A percentile compares a stretch with the other conserved stretches of the same genome.
Evolutionary conservation across 2,113 vertebrate species (phyloP).

Genomic region (Microcebus murinus): DNA sequence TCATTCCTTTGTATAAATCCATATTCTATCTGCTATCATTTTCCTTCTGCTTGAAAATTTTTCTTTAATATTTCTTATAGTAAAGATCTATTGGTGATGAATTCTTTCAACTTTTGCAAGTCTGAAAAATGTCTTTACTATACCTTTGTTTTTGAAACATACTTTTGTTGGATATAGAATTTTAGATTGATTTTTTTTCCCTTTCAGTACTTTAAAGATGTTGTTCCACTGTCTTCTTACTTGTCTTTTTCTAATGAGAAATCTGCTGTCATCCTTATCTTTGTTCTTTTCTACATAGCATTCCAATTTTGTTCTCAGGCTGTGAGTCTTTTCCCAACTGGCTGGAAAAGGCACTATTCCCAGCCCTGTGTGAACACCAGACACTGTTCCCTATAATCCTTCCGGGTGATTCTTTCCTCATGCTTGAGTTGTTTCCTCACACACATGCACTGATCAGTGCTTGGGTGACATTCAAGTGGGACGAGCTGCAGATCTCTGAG

Average conservation of each 20-base stretch:
- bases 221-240: not conserved
- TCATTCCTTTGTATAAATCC: not conserved
- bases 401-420: not conserved
- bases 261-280: not conserved
- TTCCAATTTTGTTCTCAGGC: not conserved
- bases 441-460: not conserved
- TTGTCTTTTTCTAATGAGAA: not conserved
- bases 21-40: not conserved
- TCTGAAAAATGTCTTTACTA: not conserved
- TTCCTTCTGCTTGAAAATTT: not conserved
- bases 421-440: not conserved
- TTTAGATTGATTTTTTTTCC: not conserved
- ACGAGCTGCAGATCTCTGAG: not conserved
- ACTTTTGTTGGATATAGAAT: not conserved
- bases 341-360: not conserved
- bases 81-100: not conserved
- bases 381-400: not conserved
- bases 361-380: accelerated
- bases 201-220: not conserved
- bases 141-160: not conserved
- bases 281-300: not conserved
- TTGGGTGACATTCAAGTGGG: not conserved
- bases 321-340: not conserved
- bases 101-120: not conserved
- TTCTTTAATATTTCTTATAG: not conserved